These are phyloP conservation scores for Amblyjoppa fuscipennis DNA, from an alignment of 2,888 invertebrate genomes.

Conservation along the genomic window DNA sequence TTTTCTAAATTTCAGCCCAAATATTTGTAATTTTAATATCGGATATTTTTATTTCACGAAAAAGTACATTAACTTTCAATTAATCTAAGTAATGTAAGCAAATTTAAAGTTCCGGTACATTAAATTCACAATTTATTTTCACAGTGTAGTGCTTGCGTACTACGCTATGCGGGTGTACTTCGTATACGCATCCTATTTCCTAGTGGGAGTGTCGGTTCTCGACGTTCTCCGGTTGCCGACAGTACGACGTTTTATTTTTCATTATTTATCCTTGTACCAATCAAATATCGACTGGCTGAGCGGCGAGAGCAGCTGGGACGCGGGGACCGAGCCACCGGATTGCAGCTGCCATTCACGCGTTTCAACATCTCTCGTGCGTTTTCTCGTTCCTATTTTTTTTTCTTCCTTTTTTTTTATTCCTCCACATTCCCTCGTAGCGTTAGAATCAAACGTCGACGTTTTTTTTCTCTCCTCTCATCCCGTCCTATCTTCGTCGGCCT, in stretches of 20 bases:
- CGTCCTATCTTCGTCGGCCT: slow-evolving; percentile 10
- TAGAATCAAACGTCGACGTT: slow-evolving; percentile 32
- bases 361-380: slow-evolving; percentile 48
- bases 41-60: too few relatives aligned
- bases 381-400: slow-evolving; percentile 55
- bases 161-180: too few relatives aligned
- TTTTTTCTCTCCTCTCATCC: slow-evolving; percentile 23
- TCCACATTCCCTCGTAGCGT: slow-evolving; percentile 11
- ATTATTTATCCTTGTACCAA: slow-evolving; percentile 65
- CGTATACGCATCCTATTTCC: slow-evolving; percentile 34
- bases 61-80: too few relatives aligned
- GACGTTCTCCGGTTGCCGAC: slow-evolving; percentile 30
- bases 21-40: too few relatives aligned
- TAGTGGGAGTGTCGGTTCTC: neutral
- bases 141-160: too few relatives aligned
- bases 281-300: slow-evolving; percentile 64
- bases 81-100: too few relatives aligned
- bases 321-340: slow-evolving; percentile 50
- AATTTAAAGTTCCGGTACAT: too few relatives aligned
- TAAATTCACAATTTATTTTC: too few relatives aligned
- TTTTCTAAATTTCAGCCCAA: too few relatives aligned
- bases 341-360: slow-evolving; percentile 68
- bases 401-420: slow-evolving; percentile 36
- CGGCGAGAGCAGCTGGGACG: slow-evolving; percentile 61
- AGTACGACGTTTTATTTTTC: slow-evolving; percentile 47